A percentile compares a stretch with the other conserved stretches of the same genome.
These are phyloP conservation scores for Balanococcus diminutus DNA, from an alignment of 2,888 invertebrate species.

Conservation along the genomic window DNA sequence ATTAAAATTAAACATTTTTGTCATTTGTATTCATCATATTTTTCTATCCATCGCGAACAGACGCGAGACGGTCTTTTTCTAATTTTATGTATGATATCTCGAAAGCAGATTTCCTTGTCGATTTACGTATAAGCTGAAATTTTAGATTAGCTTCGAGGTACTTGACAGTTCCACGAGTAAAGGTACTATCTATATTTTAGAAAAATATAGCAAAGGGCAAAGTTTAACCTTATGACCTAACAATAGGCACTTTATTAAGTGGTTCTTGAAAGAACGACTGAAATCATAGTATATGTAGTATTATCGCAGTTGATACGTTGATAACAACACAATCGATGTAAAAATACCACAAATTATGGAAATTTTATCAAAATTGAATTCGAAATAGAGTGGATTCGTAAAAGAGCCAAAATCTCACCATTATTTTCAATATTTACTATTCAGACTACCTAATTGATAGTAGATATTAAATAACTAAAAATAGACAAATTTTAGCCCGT, in stretches of 20 bases:
- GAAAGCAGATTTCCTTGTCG: too few species aligned
- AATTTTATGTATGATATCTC: too few species aligned
- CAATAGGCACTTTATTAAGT: neutral
- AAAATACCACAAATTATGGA: neutral
- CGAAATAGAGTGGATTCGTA: neutral
- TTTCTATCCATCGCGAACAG: too few species aligned
- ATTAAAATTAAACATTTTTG: too few species aligned
- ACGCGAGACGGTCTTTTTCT: too few species aligned
- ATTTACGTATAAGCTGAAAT: too few species aligned
- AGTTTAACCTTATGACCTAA: neutral
- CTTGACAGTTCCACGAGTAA: neutral
- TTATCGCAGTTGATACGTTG: too few species aligned
- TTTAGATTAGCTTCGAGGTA: too few species aligned
- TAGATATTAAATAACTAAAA: neutral
- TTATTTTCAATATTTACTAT: neutral
- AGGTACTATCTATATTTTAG: neutral
- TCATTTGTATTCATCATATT: too few species aligned
- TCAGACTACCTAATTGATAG: neutral
- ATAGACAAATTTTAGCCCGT: neutral
- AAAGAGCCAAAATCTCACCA: neutral
- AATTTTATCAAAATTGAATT: neutral
- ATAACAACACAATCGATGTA: neutral
- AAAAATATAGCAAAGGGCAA: neutral
- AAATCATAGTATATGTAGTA: too few species aligned
- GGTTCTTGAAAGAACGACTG: neutral